Percentiles rank a stretch among this genome's conserved stretches.
These are phyloP conservation scores for Meloidogyne chitwoodi DNA, from an alignment of 1,140 invertebrate species.

Conservation along the genomic window DNA sequence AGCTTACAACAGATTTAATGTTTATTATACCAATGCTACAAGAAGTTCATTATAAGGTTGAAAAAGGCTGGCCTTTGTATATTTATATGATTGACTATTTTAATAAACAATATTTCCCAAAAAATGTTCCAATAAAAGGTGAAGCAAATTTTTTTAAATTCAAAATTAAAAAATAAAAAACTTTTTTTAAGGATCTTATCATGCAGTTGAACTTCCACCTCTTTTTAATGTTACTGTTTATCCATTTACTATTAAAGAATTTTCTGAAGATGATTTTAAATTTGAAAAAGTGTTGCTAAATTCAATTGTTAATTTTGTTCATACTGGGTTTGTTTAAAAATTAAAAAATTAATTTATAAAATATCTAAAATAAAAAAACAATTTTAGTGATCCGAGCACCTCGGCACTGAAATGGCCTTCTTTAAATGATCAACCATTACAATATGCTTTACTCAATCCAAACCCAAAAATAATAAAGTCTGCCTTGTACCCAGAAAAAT, in stretches of 20 bases:
- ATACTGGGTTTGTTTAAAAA: conserved; percentile 12
- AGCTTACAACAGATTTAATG: conserved; percentile 27
- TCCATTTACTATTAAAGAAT: background rate
- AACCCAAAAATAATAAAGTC: background rate
- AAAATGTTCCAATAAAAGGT: conserved; percentile 18
- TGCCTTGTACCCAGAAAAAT: conserved; percentile 13
- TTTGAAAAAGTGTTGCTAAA: conserved; percentile 4
- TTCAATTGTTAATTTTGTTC: conserved; percentile 20
- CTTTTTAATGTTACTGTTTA: conserved; percentile 17
- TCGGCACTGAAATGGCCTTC: conserved; percentile 6
- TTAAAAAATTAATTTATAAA: background rate
- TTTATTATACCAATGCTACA: conserved; percentile 28
- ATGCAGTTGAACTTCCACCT: conserved; percentile 9
- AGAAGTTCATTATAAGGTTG: conserved; percentile 20
- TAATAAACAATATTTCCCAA: background rate
- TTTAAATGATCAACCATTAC: conserved; percentile 6
- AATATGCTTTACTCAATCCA: background rate
- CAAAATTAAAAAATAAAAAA: background rate
- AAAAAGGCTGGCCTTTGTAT: conserved; percentile 27
- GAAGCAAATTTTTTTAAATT: background rate
- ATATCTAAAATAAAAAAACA: conserved; percentile 7
- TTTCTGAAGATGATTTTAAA: conserved; percentile 2
- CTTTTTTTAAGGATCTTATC: background rate
- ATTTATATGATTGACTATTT: conserved; percentile 20
- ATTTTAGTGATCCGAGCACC: conserved; percentile 13